phyloP scores from a whole-genome alignment of 2,888 invertebrate genomes.

The Metopia argyrocephala region DNA sequence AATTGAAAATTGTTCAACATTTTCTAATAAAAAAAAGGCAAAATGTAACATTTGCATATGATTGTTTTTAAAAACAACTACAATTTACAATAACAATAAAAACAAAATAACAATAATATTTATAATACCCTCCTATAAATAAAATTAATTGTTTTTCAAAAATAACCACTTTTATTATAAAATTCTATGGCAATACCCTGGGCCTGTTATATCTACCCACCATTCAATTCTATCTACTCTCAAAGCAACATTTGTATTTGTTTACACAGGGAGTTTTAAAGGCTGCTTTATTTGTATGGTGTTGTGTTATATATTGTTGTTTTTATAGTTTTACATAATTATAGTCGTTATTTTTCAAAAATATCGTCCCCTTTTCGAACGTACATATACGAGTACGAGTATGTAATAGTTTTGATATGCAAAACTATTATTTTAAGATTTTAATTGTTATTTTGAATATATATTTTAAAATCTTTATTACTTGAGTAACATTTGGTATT shows the following conservation, averaged over 20 bases:
- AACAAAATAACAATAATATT: conserved; percentile 29
- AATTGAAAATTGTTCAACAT: conserved; percentile 6
- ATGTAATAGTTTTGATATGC: conserved; percentile 5
- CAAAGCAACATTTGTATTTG: conserved; percentile 14
- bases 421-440: neutral
- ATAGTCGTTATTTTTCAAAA: conserved; percentile 28
- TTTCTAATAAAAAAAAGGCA: neutral
- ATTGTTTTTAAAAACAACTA: neutral
- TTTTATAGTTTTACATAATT: conserved; percentile 35
- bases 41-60: conserved; percentile 60
- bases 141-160: conserved; percentile 60
- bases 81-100: conserved; percentile 8
- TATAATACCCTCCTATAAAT: conserved; percentile 34
- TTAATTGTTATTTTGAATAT: neutral
- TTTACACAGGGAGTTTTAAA: conserved; percentile 2
- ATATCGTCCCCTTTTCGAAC: conserved; percentile 17
- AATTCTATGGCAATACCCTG: neutral
- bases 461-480: neutral
- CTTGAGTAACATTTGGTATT: conserved; percentile 29
- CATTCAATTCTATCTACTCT: neutral
- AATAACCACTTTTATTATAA: conserved; percentile 39
- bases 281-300: too few species aligned
- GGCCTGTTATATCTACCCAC: neutral
- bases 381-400: neutral
- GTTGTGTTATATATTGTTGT: conserved; percentile 7